Evolutionary conservation across 2,113 vertebrate genomes (phyloP).

Genomic region (Trichechus manatus): DNA sequence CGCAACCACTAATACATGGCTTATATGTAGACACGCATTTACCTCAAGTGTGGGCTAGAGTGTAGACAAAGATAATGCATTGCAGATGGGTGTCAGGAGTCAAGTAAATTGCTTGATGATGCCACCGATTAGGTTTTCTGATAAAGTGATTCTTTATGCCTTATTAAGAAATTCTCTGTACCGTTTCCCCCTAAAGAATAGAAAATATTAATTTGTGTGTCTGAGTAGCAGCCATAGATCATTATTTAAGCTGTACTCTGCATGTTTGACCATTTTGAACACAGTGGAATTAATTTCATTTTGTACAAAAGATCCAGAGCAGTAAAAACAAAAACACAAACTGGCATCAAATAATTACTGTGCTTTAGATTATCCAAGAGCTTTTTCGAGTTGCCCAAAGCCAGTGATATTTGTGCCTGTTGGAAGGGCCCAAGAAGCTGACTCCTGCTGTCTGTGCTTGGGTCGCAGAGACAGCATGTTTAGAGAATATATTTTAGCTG

Average conservation of each 20-base stretch:
- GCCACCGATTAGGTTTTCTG: slow-evolving; percentile 1
- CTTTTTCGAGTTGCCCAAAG: slow-evolving; percentile 69
- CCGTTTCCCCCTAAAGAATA: slow-evolving; percentile 30
- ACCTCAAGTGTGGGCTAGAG: not conserved
- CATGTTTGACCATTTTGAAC: slow-evolving; percentile 45
- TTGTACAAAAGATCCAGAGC: slow-evolving; percentile 45
- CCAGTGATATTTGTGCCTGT: slow-evolving; percentile 22
- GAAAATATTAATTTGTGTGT: slow-evolving; percentile 28
- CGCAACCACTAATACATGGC: not conserved
- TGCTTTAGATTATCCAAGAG: slow-evolving; percentile 51
- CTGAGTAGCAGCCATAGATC: slow-evolving; percentile 24
- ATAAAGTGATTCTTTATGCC: slow-evolving; percentile 45
- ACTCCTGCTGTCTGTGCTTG: slow-evolving; percentile 47
- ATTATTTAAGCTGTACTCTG: slow-evolving; percentile 52
- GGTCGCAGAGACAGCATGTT: slow-evolving; percentile 55
- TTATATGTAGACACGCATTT: not conserved
- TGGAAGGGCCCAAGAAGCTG: not conserved
- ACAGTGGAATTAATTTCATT: slow-evolving; percentile 66
- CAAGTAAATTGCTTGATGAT: not conserved
- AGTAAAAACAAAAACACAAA: slow-evolving; percentile 24
- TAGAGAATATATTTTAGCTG: not conserved
- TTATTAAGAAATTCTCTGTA: not conserved
- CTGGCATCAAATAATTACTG: slow-evolving; percentile 66
- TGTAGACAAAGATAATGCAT: slow-evolving; percentile 9
- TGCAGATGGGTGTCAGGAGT: not conserved